Evolutionary conservation across 1,140 invertebrate species (phyloP), one percentile per base, ranked within the genome.

Genomic region (Zaprionus ghesquierei): DNA sequence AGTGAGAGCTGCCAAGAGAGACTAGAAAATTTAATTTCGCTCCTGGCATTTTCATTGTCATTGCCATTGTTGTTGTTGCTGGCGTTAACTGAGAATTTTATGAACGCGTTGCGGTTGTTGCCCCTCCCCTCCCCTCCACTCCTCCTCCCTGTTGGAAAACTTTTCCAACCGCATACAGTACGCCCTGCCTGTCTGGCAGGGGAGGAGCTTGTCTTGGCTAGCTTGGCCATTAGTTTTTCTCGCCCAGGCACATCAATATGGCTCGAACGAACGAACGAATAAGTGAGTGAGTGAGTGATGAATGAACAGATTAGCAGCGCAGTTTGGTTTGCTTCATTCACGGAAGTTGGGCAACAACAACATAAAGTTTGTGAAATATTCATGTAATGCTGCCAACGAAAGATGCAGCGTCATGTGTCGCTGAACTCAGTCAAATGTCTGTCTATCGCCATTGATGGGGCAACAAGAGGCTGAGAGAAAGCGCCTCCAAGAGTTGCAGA

Each of bases 281-380:
- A n/a, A n/a, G n/a, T n/a, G n/a, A n/a, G n/a, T n/a, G n/a, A 5
- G 25, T 25, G 66, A 76, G 51, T 78, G 69, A 78, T 78, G 70
- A 79, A 79, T 78, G 50, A 25, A 50, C 55, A 55, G 53, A 58
- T 65, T 65, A 55, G 23, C 31, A 56, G 73, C 25, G 25, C 2
- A 25, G 25, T 53, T 73, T 31, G 31, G 25, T 27, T n/a, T 27
- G 50, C 38, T 60, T 55, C 51, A 65, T 65, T 65, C 62, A 65
- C 71, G n/a, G n/a, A n/a, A 50, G 23, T 41, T 58, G n/a, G n/a
- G n/a, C n/a, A n/a, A 46, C 22, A 49, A 0, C n/a, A n/a, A 38
- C 5, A 15, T 6, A 74, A 69, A 69, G 59, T 64, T 69, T 69
- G 46, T 44, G 60, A 50, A 62, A 56, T 46, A 77, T 60, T 69